phyloP scores from a whole-genome alignment of 2,113 vertebrate species.

The Rhinolophus sinicus region DNA sequence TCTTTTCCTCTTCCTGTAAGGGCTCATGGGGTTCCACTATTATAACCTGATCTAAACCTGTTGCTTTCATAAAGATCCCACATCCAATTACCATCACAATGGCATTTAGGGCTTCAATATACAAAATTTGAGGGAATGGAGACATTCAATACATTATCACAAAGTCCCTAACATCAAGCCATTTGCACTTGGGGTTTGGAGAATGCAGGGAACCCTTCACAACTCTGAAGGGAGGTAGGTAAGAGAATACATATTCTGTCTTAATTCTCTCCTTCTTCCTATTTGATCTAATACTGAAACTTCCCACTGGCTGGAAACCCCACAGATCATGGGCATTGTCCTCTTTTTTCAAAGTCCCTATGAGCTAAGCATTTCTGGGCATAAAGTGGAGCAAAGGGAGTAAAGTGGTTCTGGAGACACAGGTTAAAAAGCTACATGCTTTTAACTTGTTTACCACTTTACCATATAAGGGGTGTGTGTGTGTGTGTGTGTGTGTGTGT shows the following conservation, averaged over 20 bases:
- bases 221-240: not conserved
- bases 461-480: not conserved
- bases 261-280: not conserved
- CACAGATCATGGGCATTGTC: not conserved
- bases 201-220: fast-evolving
- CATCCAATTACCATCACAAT: not conserved
- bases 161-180: not conserved
- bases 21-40: not conserved
- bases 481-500: too few species aligned
- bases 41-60: not conserved
- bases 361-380: not conserved
- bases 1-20: not conserved
- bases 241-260: not conserved
- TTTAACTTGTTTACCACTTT: not conserved
- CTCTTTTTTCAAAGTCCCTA: not conserved
- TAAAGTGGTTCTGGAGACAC: not conserved
- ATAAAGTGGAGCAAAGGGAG: not conserved
- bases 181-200: not conserved
- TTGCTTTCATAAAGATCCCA: not conserved
- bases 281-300: not conserved
- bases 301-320: not conserved
- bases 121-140: not conserved
- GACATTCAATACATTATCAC: not conserved
- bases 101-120: not conserved
- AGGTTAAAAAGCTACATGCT: not conserved